These are phyloP conservation scores for Corythornis vintsioides DNA, from an alignment of 2,113 vertebrate species.

Conservation along the genomic window DNA sequence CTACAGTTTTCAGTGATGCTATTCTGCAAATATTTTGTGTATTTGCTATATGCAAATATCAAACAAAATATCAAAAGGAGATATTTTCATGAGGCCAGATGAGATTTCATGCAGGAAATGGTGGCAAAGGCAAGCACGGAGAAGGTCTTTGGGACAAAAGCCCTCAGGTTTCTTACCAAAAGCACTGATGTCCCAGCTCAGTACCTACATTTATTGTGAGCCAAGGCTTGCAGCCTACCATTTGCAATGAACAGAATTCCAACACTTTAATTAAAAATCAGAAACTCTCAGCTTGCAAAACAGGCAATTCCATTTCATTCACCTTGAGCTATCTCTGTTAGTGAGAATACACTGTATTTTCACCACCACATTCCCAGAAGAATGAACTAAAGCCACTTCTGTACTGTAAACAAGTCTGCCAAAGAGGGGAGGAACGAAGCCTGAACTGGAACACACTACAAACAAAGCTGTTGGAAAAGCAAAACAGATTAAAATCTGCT, in stretches of 20 bases:
- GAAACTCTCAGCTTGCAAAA: background rate
- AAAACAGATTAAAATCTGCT: background rate
- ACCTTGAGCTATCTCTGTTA: background rate
- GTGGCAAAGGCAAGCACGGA: background rate
- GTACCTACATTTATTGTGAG: background rate
- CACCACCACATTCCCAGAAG: background rate
- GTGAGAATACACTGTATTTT: background rate
- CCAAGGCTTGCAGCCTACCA: background rate
- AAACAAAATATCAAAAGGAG: background rate
- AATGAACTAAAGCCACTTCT: background rate
- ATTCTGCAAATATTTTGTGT: background rate
- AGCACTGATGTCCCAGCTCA: background rate
- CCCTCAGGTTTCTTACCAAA: background rate
- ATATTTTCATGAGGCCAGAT: background rate
- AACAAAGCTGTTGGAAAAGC: background rate
- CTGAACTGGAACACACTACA: background rate
- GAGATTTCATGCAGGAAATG: background rate
- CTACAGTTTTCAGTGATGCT: background rate
- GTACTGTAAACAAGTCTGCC: background rate
- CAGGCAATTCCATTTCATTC: background rate
- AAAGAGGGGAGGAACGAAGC: background rate
- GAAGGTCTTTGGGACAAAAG: background rate
- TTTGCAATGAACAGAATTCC: background rate
- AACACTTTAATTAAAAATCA: conserved; percentile 2
- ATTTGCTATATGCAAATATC: background rate